Percentiles rank a stretch among this genome's conserved stretches.
phyloP scores from a whole-genome alignment of 2,888 invertebrate species.

The Tetropium fuscum region DNA sequence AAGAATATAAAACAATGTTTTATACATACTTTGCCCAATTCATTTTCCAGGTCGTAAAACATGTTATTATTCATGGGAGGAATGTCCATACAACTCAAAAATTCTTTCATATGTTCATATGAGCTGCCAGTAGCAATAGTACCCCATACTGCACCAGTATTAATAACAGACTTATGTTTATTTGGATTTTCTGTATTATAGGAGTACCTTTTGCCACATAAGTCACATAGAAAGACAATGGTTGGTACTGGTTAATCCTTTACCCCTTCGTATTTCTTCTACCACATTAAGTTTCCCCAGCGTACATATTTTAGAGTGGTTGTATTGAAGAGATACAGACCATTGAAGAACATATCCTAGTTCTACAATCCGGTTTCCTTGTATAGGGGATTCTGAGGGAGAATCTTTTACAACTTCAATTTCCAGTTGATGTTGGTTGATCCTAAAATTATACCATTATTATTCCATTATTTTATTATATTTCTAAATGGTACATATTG shows the following conservation, averaged over 20 bases:
- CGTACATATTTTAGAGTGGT: constrained; percentile 35
- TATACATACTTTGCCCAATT: constrained; percentile 28
- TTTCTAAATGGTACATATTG: too few species aligned
- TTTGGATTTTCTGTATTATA: constrained; percentile 33
- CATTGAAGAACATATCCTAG: constrained; percentile 34
- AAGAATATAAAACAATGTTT: too few species aligned
- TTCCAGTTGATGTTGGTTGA: too few species aligned
- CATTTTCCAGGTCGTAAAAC: constrained; percentile 32
- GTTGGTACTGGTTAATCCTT: constrained; percentile 31
- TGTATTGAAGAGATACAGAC: constrained; percentile 27
- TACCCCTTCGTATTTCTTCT: constrained; percentile 26
- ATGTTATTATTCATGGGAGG: constrained; percentile 28
- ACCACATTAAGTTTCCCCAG: constrained; percentile 24
- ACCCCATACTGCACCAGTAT: constrained; percentile 37
- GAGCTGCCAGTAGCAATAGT: constrained; percentile 39
- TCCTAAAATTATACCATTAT: too few species aligned
- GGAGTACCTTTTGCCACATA: constrained; percentile 10
- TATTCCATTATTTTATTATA: too few species aligned
- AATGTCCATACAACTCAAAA: constrained; percentile 36
- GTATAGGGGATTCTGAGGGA: too few species aligned
- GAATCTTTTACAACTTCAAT: too few species aligned
- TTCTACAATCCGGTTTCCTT: constrained; percentile 39
- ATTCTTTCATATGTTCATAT: constrained; percentile 30
- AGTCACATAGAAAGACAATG: constrained; percentile 32
- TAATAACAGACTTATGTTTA: constrained; percentile 19